These are phyloP conservation scores for Brenthis daphne DNA, from an alignment of 2,888 invertebrate species.

Conservation along the genomic window DNA sequence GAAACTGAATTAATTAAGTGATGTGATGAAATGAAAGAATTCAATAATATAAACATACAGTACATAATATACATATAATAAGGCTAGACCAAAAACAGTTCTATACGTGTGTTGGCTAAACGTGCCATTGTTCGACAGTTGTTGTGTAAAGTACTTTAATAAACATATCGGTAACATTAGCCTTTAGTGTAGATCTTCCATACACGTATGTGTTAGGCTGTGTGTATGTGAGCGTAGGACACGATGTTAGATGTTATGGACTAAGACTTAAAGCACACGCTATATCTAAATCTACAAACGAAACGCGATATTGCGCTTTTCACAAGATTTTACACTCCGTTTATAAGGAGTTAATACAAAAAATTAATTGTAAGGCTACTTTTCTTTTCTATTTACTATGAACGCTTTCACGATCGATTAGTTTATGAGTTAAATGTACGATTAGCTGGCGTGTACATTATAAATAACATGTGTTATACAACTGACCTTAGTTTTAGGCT, in stretches of 20 bases:
- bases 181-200: conserved; percentile 81
- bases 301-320: conserved; percentile 29
- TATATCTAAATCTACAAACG: conserved; percentile 18
- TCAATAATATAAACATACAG: conserved; percentile 13
- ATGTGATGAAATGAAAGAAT: conserved; percentile 19
- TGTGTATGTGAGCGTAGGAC: conserved; percentile 53
- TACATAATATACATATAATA: conserved; percentile 11
- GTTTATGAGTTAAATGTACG: conserved; percentile 50
- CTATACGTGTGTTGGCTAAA: conserved; percentile 55
- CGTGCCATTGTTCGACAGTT: conserved; percentile 73
- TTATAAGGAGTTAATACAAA: conserved; percentile 23
- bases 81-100: conserved; percentile 41
- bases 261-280: conserved; percentile 44
- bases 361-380: conserved; percentile 15
- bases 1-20: conserved; percentile 16
- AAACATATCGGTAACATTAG: conserved; percentile 80
- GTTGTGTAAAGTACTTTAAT: conserved; percentile 70
- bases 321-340: conserved; percentile 29
- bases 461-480: conserved; percentile 72
- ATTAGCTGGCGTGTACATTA: conserved; percentile 63
- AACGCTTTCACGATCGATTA: conserved; percentile 40
- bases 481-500: conserved; percentile 78
- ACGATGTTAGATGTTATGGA: conserved; percentile 43
- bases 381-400: conserved; percentile 13
- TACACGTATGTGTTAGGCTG: conserved; percentile 61